A percentile compares a stretch with the other conserved stretches of the same genome.
These are phyloP conservation scores for Heliconius nattereri DNA, from an alignment of 1,140 invertebrate species.

Conservation along the genomic window DNA sequence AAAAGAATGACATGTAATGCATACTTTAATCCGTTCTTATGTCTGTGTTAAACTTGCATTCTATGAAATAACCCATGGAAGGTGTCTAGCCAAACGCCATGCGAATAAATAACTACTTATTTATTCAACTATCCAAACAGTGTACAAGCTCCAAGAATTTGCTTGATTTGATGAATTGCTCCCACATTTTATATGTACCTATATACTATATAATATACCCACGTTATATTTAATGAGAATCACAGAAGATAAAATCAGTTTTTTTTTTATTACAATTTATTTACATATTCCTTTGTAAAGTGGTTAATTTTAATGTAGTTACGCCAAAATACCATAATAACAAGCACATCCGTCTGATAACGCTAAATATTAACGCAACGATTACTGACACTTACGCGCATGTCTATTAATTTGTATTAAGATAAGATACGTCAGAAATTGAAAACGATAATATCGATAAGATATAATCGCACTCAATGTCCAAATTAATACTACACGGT, in stretches of 20 bases:
- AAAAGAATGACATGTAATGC: constrained; percentile 34
- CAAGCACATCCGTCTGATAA: constrained; percentile 27
- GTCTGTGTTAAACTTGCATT: constrained; percentile 36
- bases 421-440: constrained; percentile 55
- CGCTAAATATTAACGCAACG: constrained; percentile 22
- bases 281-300: not conserved
- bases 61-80: constrained; percentile 39
- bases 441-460: constrained; percentile 48
- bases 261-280: not conserved
- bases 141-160: constrained; percentile 44
- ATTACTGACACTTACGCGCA: constrained; percentile 41
- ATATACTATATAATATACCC: not conserved
- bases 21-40: constrained; percentile 19
- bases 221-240: not conserved
- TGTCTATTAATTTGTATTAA: constrained; percentile 51
- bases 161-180: constrained; percentile 42
- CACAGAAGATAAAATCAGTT: not conserved
- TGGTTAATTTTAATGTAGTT: not conserved
- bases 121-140: constrained; percentile 39
- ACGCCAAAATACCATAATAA: constrained; percentile 14
- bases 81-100: constrained; percentile 41
- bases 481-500: constrained; percentile 41
- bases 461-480: constrained; percentile 41
- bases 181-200: constrained; percentile 19
- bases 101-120: constrained; percentile 49